phyloP scores from a whole-genome alignment of 2,113 vertebrate species.

The Polypterus senegalus region DNA sequence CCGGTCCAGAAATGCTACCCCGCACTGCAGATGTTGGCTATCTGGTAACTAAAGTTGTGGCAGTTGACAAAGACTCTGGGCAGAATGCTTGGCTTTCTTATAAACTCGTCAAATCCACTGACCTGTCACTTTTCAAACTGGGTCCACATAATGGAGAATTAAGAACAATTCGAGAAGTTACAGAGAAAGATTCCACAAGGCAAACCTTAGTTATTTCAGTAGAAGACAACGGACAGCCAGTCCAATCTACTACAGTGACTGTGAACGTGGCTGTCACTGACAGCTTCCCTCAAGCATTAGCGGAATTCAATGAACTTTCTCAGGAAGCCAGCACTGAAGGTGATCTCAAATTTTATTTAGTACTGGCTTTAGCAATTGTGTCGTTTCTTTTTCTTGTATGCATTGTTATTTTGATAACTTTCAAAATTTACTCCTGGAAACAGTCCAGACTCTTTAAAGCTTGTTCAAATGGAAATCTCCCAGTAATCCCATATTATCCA shows the following conservation, averaged over 20 bases:
- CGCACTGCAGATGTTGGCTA: too few species aligned
- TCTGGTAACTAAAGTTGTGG: too few species aligned
- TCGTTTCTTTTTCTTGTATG: constrained; percentile 4
- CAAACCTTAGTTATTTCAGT: too few species aligned
- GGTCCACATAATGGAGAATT: too few species aligned
- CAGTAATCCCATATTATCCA: constrained; percentile 21
- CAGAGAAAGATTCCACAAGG: too few species aligned
- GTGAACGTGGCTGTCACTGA: not conserved
- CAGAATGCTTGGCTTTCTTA: too few species aligned
- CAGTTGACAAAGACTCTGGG: too few species aligned
- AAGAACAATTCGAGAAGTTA: too few species aligned
- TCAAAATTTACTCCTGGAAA: constrained; percentile 13
- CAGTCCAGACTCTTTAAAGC: constrained; percentile 12
- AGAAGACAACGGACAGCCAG: not conserved
- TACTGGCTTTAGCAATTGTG: not conserved
- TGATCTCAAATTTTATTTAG: constrained; percentile 17
- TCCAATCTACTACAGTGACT: not conserved
- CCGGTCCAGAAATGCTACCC: too few species aligned
- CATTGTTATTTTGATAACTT: constrained; percentile 16
- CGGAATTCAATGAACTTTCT: constrained; percentile 18
- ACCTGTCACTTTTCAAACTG: too few species aligned
- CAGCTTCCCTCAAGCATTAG: not conserved
- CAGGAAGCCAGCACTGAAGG: constrained; percentile 11
- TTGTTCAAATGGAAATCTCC: constrained; percentile 9
- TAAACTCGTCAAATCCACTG: too few species aligned